Evolutionary conservation across 2,797 vertebrate genomes (phyloP).

Genomic region (Coregonus sp.): DNA sequence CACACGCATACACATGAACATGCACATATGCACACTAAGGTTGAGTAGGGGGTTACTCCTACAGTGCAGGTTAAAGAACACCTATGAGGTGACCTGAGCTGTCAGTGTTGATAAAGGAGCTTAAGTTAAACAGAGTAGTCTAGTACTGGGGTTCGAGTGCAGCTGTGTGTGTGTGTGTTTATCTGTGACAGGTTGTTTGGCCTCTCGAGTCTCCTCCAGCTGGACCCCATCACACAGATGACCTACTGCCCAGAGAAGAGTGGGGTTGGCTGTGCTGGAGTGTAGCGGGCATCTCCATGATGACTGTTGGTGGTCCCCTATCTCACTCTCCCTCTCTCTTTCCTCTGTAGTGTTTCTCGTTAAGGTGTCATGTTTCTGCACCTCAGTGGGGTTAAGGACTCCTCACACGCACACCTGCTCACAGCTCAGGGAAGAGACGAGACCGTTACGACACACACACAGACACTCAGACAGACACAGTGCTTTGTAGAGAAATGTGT

Average conservation of each 20-base stretch:
- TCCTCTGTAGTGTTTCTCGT: neutral
- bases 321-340: neutral
- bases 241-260: conserved; percentile 60
- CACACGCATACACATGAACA: neutral
- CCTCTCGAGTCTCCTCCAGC: conserved; percentile 70
- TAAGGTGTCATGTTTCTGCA: conserved; percentile 33
- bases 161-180: conserved; percentile 55
- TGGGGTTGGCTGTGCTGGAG: conserved; percentile 42
- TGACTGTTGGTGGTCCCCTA: conserved; percentile 42
- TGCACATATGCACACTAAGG: conserved; percentile 16
- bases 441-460: neutral
- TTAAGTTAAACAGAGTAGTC: conserved; percentile 3
- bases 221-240: conserved; percentile 73
- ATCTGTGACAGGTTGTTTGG: conserved; percentile 79
- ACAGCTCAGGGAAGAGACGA: conserved; percentile 12
- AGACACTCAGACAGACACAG: neutral
- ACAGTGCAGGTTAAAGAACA: conserved; percentile 44
- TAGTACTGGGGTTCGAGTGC: neutral
- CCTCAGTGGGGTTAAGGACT: conserved; percentile 29
- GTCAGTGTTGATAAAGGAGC: conserved; percentile 1
- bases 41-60: conserved; percentile 13
- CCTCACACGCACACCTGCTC: conserved; percentile 54
- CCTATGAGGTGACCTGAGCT: neutral
- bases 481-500: neutral
- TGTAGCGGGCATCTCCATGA: conserved; percentile 43